phyloP scores from a whole-genome alignment of 2,888 invertebrate genomes.

The Rhingia campestris region DNA sequence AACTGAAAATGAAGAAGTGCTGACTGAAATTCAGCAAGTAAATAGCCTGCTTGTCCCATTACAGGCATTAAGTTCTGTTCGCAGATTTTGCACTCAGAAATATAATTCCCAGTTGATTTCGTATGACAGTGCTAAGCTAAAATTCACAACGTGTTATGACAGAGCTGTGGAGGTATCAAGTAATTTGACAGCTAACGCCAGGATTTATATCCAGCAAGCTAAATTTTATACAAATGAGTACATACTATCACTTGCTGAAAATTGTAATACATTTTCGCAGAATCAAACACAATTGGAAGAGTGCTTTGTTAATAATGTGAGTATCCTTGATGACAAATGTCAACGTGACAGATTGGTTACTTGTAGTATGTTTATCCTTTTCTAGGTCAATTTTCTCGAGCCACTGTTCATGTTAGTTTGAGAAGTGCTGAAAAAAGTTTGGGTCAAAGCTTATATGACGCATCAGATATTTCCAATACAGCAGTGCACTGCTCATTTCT shows the following conservation, averaged over 20 bases:
- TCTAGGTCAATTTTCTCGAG: neutral
- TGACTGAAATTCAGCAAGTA: conserved; percentile 33
- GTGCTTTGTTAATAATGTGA: conserved; percentile 28
- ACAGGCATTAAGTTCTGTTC: conserved; percentile 24
- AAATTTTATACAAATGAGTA: neutral
- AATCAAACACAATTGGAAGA: conserved; percentile 27
- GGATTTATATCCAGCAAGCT: neutral
- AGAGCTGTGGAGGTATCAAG: neutral
- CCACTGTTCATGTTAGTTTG: neutral
- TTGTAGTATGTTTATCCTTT: neutral
- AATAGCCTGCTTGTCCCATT: conserved; percentile 31
- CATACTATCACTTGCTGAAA: neutral
- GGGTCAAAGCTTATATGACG: no score
- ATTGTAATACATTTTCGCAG: neutral
- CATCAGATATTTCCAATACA: no score
- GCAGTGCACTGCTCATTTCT: no score
- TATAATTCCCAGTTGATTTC: conserved; percentile 27
- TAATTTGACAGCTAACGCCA: conserved; percentile 1
- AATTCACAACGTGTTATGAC: neutral
- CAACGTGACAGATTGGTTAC: neutral
- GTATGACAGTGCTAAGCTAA: neutral
- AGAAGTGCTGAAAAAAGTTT: neutral
- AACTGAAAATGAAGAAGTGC: conserved; percentile 16
- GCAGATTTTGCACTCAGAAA: conserved; percentile 50
- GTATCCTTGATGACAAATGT: conserved; percentile 1